Evolutionary conservation across 1,140 invertebrate species (phyloP).

Genomic region (Marisa cornuarietis): DNA sequence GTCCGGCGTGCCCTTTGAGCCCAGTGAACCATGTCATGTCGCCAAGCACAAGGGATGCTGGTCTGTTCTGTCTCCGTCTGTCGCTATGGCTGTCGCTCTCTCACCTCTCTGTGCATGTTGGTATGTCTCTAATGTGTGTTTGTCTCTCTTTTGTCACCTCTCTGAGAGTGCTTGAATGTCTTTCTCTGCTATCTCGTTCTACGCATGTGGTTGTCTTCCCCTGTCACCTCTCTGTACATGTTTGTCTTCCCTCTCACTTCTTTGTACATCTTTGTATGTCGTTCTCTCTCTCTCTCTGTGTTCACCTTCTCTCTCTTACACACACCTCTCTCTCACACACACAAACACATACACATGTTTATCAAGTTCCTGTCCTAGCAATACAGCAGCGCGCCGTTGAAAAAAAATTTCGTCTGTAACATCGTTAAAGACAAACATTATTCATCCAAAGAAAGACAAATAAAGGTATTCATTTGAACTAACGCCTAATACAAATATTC

Average conservation of each 20-base stretch:
- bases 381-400: no score
- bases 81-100: neutral
- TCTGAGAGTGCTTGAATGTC: neutral
- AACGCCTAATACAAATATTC: no score
- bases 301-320: neutral
- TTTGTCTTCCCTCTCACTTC: constrained; percentile 14
- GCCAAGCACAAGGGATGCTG: no score
- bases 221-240: neutral
- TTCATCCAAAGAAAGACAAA: no score
- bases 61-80: no score
- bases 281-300: constrained; percentile 18
- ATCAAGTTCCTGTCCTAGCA: no score
- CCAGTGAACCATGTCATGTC: no score
- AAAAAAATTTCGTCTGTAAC: no score
- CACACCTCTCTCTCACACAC: neutral
- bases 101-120: constrained; percentile 1
- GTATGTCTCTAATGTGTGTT: no score
- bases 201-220: neutral
- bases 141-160: constrained; percentile 4
- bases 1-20: no score
- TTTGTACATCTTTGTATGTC: neutral
- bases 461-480: no score
- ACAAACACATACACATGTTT: neutral
- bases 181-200: neutral
- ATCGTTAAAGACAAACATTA: no score